Conservation (phyloP, 2,113 vertebrate genomes). For the Pangasianodon hypophthalmus region DNA sequence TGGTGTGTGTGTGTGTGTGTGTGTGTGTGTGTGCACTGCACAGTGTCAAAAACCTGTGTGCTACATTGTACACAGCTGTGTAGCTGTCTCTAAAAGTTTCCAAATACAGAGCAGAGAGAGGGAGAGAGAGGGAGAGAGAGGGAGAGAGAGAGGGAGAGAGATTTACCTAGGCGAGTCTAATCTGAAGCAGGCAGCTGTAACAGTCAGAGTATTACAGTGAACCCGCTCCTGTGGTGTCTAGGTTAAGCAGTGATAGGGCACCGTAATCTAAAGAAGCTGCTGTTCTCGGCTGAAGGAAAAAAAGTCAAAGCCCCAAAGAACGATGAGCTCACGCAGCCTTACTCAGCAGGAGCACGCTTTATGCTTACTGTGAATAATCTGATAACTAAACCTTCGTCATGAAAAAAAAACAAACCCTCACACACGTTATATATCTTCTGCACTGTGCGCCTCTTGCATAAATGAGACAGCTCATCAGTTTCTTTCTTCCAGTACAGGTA, state of each 20-base stretch:
- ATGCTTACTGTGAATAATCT: slow-evolving; percentile 41
- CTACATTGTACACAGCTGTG: background rate
- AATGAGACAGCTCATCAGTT: slow-evolving; percentile 10
- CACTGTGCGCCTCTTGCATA: background rate
- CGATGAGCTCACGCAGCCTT: slow-evolving; percentile 22
- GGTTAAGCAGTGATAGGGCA: slow-evolving; percentile 7
- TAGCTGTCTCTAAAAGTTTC: background rate
- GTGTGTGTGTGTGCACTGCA: background rate
- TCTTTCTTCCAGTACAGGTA: background rate
- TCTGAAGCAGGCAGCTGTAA: background rate
- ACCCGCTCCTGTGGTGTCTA: background rate
- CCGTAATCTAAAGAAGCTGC: slow-evolving; percentile 1
- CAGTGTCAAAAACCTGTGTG: background rate
- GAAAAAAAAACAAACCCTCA: slow-evolving; percentile 1
- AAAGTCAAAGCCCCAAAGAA: background rate
- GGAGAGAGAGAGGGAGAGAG: background rate
- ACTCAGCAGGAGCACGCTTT: slow-evolving; percentile 37
- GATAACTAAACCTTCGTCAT: slow-evolving; percentile 31
- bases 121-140: background rate
- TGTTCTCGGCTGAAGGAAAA: background rate
- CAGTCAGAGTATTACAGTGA: slow-evolving; percentile 2
- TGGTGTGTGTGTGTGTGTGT: background rate
- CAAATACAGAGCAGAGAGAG: background rate
- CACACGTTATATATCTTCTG: background rate
- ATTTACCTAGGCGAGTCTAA: background rate